phyloP scores from a whole-genome alignment of 2,113 vertebrate species.

The Pteruthius melanotis region DNA sequence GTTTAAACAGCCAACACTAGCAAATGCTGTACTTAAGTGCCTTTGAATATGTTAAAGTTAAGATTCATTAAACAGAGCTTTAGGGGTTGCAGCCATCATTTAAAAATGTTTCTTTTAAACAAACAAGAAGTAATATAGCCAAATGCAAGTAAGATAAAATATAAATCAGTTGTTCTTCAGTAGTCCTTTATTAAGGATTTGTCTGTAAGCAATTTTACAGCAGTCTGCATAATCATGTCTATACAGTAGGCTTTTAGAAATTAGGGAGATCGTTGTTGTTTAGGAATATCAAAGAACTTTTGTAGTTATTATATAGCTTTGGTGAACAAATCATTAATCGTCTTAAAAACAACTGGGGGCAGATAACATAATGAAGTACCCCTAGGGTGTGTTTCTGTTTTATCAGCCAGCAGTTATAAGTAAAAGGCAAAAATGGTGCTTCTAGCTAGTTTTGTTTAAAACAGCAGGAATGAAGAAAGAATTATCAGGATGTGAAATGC shows the following conservation, averaged over 20 bases:
- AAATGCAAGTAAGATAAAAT: neutral
- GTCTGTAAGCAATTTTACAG: constrained; percentile 7
- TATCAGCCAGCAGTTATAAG: constrained; percentile 15
- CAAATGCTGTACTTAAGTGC: neutral
- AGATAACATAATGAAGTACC: constrained; percentile 31
- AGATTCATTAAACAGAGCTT: neutral
- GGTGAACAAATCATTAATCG: neutral
- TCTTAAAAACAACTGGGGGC: constrained; percentile 1
- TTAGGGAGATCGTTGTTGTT: neutral
- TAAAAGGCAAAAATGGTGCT: constrained; percentile 24
- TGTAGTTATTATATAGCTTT: neutral
- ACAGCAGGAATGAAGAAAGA: neutral
- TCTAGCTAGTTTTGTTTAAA: constrained; percentile 34
- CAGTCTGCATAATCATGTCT: neutral
- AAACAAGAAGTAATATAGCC: neutral
- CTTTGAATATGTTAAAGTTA: neutral
- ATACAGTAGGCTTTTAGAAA: neutral
- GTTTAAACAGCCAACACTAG: neutral
- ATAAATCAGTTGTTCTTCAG: neutral
- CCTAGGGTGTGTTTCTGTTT: neutral
- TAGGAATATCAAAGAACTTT: constrained; percentile 10
- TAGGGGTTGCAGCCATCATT: neutral
- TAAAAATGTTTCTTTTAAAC: neutral
- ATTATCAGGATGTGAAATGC: neutral
- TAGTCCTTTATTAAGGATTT: neutral